phyloP scores from a whole-genome alignment of 2,797 vertebrate species.

The Rhincodon typus region DNA sequence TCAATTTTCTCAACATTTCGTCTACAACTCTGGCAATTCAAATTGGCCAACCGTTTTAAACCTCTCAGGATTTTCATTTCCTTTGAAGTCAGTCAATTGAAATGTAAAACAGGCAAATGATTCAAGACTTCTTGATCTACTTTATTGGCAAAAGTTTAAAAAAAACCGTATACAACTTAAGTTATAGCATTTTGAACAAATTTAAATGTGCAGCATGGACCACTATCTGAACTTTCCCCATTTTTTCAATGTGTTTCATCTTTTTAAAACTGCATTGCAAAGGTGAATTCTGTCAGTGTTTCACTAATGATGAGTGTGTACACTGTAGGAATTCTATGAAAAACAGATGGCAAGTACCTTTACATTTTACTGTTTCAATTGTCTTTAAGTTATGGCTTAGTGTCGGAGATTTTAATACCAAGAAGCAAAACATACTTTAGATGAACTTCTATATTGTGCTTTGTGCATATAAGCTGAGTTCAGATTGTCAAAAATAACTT shows the following conservation, averaged over 20 bases:
- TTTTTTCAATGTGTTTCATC: not conserved
- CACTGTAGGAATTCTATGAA: no score
- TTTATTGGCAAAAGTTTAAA: not conserved
- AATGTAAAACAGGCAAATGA: no score
- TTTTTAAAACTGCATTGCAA: not conserved
- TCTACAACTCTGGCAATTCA: not conserved
- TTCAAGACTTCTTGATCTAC: not conserved
- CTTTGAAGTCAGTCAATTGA: no score
- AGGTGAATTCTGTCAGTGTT: not conserved
- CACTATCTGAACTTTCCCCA: not conserved
- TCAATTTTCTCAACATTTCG: not conserved
- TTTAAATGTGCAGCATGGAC: not conserved
- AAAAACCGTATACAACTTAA: not conserved
- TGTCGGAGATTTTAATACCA: not conserved
- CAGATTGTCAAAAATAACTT: not conserved
- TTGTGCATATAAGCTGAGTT: not conserved
- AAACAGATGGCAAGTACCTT: not conserved
- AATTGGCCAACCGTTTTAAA: not conserved
- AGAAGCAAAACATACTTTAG: not conserved
- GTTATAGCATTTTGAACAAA: not conserved
- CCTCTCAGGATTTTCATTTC: not conserved
- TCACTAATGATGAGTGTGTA: not conserved
- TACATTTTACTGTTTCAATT: not conserved
- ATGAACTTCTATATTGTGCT: not conserved
- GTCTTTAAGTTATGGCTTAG: not conserved